Base-by-base conservation (phyloP, 2,113 vertebrate genomes). In the Heteronetta atricapilla region DNA sequence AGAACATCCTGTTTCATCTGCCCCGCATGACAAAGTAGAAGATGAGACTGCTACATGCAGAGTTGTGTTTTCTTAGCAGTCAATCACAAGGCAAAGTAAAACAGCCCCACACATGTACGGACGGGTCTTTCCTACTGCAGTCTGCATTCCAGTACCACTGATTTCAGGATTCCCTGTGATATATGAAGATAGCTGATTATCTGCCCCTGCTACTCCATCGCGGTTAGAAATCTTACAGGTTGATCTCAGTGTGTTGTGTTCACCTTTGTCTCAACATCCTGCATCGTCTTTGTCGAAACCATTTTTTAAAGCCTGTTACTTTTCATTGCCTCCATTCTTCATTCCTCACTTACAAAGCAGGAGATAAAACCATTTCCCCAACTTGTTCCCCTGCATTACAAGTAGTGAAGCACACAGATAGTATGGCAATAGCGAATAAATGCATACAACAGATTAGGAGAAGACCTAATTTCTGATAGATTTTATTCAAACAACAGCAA, bases 281-380 rank as follows among this genome's bases (percentile, higher is more conserved):
- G 34, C 28, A 44, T 31, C 33, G 53, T 53, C 74, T 21, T 56
- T 21, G 58, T 58, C 20, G 20, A 90, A 77, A 70, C 20, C 53
- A 16, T 8, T 73, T 82, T 83, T 66, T 17, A 4, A 63, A 36
- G 42, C 13, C 33, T 91, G 82, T 86, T 70, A 62, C 29, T 78
- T 91, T 53, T 40, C 34, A 16, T 26, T 75, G 42, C 22, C 18
- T 88, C 17, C 3, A 4, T 48, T 92, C 48, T 88, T 28, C 3
- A 5, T 48, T 92, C 44, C 38, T 87, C 86, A 92, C 89, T 97
- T 91, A 94, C 31, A 93, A 88, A 97, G 81, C 53, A 60, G 58
- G 66, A 80, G 77, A 74, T 52, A 88, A 89, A 11, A 78, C 19
- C 40, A 82, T 33, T 93, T 94, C 33, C n/a, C 40, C 46, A 69